Conservation (phyloP, 2,888 invertebrate species). For the Merodon equestris region DNA sequence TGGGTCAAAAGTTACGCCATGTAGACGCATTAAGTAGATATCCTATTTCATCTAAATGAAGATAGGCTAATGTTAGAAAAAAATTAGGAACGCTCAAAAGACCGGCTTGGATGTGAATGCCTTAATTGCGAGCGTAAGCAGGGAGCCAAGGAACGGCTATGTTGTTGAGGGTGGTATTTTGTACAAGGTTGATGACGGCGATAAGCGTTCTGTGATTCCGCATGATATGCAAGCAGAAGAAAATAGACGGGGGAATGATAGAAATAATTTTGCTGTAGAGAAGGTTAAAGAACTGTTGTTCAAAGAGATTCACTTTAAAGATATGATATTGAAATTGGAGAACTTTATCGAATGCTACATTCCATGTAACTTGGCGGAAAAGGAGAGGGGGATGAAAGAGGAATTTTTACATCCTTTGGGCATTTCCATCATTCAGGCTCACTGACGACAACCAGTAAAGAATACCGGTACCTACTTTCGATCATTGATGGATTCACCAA, state of each 20-base stretch:
- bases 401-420: conserved; percentile 27
- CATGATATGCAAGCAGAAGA: not conserved
- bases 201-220: not conserved
- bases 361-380: conserved; percentile 4
- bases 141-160: not conserved
- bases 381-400: conserved; percentile 17
- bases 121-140: not conserved
- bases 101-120: not conserved
- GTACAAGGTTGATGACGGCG: not conserved
- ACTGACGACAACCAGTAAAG: conserved; percentile 16
- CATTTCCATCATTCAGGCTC: conserved; percentile 26
- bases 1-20: not conserved
- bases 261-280: not conserved
- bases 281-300: not conserved
- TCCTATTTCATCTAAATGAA: not conserved
- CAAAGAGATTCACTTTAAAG: not conserved
- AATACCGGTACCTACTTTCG: conserved; percentile 29
- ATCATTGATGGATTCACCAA: conserved; percentile 30
- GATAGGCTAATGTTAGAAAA: not conserved
- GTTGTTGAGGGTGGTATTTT: conserved; percentile 1
- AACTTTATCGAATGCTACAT: not conserved
- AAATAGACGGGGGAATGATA: not conserved
- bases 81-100: not conserved
- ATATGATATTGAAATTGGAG: not conserved
- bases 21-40: conserved; percentile 12